Evolutionary conservation across 2,113 vertebrate genomes (phyloP), one percentile per base, ranked within the genome.

Genomic region (Pithys albifrons): DNA sequence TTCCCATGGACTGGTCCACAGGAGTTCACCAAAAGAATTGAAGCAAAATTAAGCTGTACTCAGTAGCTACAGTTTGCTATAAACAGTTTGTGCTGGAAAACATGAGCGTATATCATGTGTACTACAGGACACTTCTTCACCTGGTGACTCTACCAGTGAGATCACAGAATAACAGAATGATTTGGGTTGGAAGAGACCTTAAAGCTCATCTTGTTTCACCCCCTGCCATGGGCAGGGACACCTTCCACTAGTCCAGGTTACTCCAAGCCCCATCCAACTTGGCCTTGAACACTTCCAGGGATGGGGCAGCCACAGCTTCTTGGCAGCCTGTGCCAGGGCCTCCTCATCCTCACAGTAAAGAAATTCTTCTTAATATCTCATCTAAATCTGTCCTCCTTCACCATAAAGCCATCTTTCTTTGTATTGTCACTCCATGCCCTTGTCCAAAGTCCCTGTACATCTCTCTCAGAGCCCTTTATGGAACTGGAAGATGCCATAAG

Each of bases 171-270:
- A 10, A 62, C 25, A 28, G 16, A 39, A 62, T 39, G 64, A 2
- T 35, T 70, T 62, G 64, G 55, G 5, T 27, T 49, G 55, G 55
- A 19, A 55, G 22, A 19, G 27, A 64, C 27, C 43, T 49, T 37
- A 5, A 89, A 57, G 6, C 7, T 43, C 49, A 31, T 84, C 49
- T 3, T 19, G 39, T 49, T 13, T 14, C 29, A 22, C 5, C 7
- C 19, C n/a, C 11, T 62, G 41, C 71, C 35, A 33, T 28, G 35
- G 25, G 29, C 41, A 70, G n/a, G 7, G 55, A 49, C 48, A 23
- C 12, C 29, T 70, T 19, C 31, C 41, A 28, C 55, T 37, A 0
- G 0, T 3, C 55, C 49, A 77, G 57, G 18, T 3, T 64, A 25
- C 79, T 90, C 41, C 79, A 62, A 52, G n/a, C 41, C n/a, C 20